A percentile compares a stretch with the other conserved stretches of the same genome.
Conservation (phyloP, 2,113 vertebrate species). For the Synchiropus splendidus region DNA sequence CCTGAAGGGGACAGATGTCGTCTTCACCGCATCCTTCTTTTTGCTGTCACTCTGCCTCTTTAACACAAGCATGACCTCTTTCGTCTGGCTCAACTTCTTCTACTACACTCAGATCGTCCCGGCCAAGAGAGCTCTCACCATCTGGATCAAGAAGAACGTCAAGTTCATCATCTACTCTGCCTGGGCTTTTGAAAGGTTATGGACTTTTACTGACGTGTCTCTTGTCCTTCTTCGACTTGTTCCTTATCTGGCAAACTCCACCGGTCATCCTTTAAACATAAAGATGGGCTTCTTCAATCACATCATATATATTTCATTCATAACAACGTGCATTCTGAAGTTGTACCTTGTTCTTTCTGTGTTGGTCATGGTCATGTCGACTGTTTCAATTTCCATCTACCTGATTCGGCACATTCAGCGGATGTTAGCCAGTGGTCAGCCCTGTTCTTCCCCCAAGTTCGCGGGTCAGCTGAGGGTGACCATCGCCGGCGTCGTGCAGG, state of each 20-base stretch:
- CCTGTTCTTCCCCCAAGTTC: not conserved
- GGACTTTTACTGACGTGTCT: not conserved
- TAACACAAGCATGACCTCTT: constrained; percentile 11
- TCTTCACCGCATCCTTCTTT: no score
- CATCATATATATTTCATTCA: no score
- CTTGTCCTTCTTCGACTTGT: rapidly evolving
- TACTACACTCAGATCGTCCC: constrained; percentile 37
- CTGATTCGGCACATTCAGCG: constrained; percentile 35
- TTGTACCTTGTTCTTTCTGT: constrained; percentile 3
- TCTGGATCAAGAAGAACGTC: constrained; percentile 42
- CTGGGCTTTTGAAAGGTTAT: no score
- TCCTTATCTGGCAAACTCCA: no score
- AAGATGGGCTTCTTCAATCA: not conserved
- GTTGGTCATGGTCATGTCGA: constrained; percentile 34
- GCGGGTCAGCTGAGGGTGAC: constrained; percentile 22
- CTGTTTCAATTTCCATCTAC: constrained; percentile 25
- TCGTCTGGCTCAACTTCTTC: constrained; percentile 36
- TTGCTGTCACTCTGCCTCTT: not conserved
- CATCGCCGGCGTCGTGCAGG: constrained; percentile 14
- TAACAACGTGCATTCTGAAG: rapidly evolving
- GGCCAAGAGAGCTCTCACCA: not conserved
- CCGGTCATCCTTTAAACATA: no score
- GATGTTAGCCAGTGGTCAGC: constrained; percentile 7
- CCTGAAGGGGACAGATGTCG: no score
- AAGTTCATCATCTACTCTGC: constrained; percentile 11